Percentiles rank a stretch among this genome's conserved stretches.
Evolutionary conservation across 2,113 vertebrate species (phyloP).

Genomic region (Anas platyrhynchos): DNA sequence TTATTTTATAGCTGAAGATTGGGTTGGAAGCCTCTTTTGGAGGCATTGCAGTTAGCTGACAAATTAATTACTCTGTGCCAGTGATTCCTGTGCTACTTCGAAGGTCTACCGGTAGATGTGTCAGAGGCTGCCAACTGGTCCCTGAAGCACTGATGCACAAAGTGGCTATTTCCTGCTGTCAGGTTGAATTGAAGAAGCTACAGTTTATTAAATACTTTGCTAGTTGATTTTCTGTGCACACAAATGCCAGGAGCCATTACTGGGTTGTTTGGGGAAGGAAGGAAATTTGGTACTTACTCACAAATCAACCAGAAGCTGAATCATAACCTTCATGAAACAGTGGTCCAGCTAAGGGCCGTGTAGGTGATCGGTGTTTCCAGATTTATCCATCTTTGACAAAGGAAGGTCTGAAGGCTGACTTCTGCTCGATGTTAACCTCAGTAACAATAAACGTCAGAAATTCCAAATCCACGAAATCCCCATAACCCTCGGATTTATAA

Average conservation of each 20-base stretch:
- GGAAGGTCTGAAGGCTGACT: not conserved
- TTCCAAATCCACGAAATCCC: not conserved
- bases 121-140: not conserved
- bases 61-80: not conserved
- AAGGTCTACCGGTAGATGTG: not conserved
- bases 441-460: not conserved
- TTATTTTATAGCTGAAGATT: not conserved
- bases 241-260: not conserved
- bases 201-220: not conserved
- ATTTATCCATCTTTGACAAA: not conserved
- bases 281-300: not conserved
- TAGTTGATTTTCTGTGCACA: not conserved
- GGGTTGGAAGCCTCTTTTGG: not conserved
- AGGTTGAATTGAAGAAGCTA: not conserved
- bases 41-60: constrained; percentile 15
- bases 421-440: not conserved
- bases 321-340: not conserved
- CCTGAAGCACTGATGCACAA: not conserved
- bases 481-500: not conserved
- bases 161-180: not conserved
- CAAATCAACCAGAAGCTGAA: not conserved
- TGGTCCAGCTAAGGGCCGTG: not conserved
- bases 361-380: not conserved
- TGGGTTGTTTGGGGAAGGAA: not conserved
- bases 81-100: not conserved